phyloP scores from a whole-genome alignment of 2,888 invertebrate genomes.

The Altica lythri region DNA sequence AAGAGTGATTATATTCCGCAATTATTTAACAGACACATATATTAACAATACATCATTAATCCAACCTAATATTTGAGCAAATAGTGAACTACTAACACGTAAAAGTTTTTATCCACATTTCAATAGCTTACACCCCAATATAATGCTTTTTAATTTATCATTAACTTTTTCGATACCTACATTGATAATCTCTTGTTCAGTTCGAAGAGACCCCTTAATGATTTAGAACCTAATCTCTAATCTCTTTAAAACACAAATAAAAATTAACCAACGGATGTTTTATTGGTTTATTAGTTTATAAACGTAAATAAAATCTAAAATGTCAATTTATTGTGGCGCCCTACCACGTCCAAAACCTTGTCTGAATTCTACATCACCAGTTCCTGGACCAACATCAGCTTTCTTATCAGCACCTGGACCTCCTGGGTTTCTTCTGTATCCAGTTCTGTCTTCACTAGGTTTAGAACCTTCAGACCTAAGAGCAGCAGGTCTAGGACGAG shows the following conservation, averaged over 20 bases:
- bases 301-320: slow-evolving; percentile 16
- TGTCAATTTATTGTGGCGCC: slow-evolving; percentile 59
- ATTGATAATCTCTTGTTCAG: too few relatives aligned
- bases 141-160: too few relatives aligned
- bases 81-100: too few relatives aligned
- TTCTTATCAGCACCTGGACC: slow-evolving; percentile 80
- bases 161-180: too few relatives aligned
- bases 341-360: slow-evolving; percentile 81
- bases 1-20: too few relatives aligned
- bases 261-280: slow-evolving; percentile 4
- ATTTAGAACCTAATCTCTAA: too few relatives aligned
- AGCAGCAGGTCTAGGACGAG: slow-evolving; percentile 75
- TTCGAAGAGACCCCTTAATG: too few relatives aligned
- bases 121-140: too few relatives aligned
- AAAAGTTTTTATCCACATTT: too few relatives aligned
- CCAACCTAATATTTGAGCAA: too few relatives aligned
- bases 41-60: too few relatives aligned
- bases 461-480: slow-evolving; percentile 71
- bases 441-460: slow-evolving; percentile 80
- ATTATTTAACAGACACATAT: too few relatives aligned
- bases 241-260: background rate
- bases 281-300: slow-evolving; percentile 10
- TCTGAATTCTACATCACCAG: slow-evolving; percentile 87
- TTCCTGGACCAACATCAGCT: slow-evolving; percentile 95
- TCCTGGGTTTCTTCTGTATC: slow-evolving; percentile 80